Base-by-base conservation (phyloP, 2,797 vertebrate species). In the Pristis pectinata region DNA sequence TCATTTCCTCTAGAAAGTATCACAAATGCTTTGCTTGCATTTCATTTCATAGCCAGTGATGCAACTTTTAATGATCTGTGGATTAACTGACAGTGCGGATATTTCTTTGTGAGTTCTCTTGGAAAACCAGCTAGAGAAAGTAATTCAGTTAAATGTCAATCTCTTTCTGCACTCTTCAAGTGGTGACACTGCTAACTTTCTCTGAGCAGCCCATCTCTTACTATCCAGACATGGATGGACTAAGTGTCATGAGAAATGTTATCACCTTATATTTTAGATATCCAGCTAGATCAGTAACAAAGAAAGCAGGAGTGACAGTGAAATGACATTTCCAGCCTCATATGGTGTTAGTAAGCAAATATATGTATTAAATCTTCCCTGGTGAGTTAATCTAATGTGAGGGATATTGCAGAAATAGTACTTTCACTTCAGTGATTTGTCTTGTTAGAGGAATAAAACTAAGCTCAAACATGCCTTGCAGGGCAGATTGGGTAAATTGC, bases 11-110 rank as follows among this genome's bases (percentile, higher is more conserved):
- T 4, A 11, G 87, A 91, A 64, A 67, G 22, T 19, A 91, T 37
- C 1, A n/a, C 17, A 17, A 64, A 8, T 89, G 34, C 17, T 89
- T 89, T 13, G 34, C 8, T 89, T 61, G 56, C 30, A 61, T 41
- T 91, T 91, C 24, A 72, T 67, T 37, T 41, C 8, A 10, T 24
- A 91, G 10, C 10, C 9, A 5, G 27, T 13, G 10, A 4, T 3
- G 24, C 82, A 17, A 85, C 27, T 85, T 49, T 83, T 53, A 49
- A 61, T 34, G 6, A 89, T 89, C 61, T 64, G 85, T 89, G 56
- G 59, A 37, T 89, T 61, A 89, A 89, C 85, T 89, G 56, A 89
- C 85, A 19, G 85, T 61, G 56, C 59, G 89, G 85, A 89, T 89
- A 89, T 64, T 64, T 89, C 85, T 61, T 89, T 37, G 56, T 89